A percentile compares a stretch with the other conserved stretches of the same genome.
These are phyloP conservation scores for Trogon surrucura DNA, from an alignment of 2,113 vertebrate species.

Conservation along the genomic window DNA sequence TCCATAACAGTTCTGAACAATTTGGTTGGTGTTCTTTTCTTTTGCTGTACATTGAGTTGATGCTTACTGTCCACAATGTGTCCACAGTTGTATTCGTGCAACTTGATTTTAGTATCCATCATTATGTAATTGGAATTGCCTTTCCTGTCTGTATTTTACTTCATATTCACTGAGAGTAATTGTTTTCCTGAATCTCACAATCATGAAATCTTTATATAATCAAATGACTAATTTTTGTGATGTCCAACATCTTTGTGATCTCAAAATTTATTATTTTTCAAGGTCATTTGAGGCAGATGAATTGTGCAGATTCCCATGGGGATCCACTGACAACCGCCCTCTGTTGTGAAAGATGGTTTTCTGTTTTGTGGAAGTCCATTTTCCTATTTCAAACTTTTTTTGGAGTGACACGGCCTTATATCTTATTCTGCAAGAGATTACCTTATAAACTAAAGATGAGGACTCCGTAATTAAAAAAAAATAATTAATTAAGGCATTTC, in stretches of 20 bases:
- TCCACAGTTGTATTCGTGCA: not conserved
- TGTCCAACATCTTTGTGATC: not conserved
- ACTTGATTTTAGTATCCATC: not conserved
- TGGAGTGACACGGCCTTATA: not conserved
- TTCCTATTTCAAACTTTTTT: not conserved
- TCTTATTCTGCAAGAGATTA: not conserved
- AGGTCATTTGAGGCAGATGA: not conserved
- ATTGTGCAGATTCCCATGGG: not conserved
- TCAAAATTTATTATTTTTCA: not conserved
- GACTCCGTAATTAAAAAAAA: not conserved
- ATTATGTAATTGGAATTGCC: not conserved
- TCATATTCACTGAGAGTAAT: not conserved
- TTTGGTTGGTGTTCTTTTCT: not conserved
- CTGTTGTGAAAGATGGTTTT: not conserved
- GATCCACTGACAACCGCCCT: not conserved
- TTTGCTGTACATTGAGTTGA: not conserved
- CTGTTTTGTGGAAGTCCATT: not conserved
- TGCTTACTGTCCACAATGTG: not conserved
- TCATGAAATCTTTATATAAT: not conserved
- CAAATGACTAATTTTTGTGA: not conserved
- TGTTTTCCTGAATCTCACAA: not conserved
- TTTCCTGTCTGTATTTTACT: not conserved
- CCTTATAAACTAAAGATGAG: not conserved
- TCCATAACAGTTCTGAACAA: not conserved
- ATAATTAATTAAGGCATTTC: not conserved